Percentiles rank a stretch among this genome's conserved stretches.
Evolutionary conservation across 2,113 vertebrate species (phyloP).

Genomic region (Pelecanus crispus): DNA sequence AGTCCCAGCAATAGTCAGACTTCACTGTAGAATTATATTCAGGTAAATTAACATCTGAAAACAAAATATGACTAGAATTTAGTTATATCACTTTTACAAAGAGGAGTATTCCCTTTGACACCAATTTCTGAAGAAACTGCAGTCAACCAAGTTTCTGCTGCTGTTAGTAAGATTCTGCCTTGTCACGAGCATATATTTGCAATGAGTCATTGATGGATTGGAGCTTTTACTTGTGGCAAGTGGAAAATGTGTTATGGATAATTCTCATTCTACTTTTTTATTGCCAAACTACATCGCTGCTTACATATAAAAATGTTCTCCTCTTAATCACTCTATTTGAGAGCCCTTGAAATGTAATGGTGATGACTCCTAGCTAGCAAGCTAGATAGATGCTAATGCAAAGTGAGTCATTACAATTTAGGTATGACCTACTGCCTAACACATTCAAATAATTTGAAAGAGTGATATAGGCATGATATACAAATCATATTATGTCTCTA

Average conservation of each 20-base stretch:
- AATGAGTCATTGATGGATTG: background rate
- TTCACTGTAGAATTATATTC: background rate
- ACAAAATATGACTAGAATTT: background rate
- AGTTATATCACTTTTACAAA: background rate
- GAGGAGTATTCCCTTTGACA: background rate
- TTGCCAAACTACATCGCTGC: conserved; percentile 30
- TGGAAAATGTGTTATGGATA: conserved; percentile 21
- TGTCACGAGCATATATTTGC: background rate
- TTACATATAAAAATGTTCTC: conserved; percentile 16
- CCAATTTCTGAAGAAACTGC: background rate
- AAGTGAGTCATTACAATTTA: conserved; percentile 37
- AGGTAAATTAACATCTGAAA: background rate
- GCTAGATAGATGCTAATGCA: conserved; percentile 6
- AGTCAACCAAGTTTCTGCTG: background rate
- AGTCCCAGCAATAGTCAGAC: background rate
- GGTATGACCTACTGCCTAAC: conserved; percentile 24
- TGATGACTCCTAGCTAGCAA: background rate
- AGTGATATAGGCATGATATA: conserved; percentile 1
- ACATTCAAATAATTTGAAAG: conserved; percentile 11
- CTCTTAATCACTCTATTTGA: conserved; percentile 20
- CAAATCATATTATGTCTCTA: conserved; percentile 14
- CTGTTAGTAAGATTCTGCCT: background rate
- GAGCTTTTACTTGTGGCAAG: conserved; percentile 16
- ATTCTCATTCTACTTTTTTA: conserved; percentile 29
- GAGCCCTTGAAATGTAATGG: conserved; percentile 22